Evolutionary conservation across 2,113 vertebrate genomes (phyloP).

Genomic region (Gavialis gangeticus): DNA sequence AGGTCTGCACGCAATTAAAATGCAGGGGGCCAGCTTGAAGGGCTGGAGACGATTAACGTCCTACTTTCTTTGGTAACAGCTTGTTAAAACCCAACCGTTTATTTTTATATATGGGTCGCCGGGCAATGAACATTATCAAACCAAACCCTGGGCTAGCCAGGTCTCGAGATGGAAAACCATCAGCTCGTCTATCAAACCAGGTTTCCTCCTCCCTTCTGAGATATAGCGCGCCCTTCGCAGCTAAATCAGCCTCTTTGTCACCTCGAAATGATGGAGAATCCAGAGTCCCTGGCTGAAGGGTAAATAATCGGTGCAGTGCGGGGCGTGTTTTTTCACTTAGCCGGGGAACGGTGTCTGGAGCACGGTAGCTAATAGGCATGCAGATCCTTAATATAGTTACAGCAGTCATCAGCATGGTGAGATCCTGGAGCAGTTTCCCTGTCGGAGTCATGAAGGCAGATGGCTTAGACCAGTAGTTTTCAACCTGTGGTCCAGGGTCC

Average conservation of each 20-base stretch:
- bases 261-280: fast-evolving
- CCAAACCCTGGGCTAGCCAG: neutral
- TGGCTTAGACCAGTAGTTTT: too few species aligned
- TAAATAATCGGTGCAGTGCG: fast-evolving
- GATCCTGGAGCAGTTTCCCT: too few species aligned
- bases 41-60: conserved; percentile 5
- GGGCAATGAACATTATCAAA: neutral
- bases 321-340: neutral
- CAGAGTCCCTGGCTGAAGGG: fast-evolving
- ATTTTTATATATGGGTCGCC: neutral
- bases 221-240: fast-evolving
- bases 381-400: neutral
- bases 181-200: neutral
- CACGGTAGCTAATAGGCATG: neutral
- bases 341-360: neutral
- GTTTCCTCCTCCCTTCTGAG: neutral
- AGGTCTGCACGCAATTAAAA: conserved; percentile 34
- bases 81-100: neutral
- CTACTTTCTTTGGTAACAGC: neutral
- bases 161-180: neutral
- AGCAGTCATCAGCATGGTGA: too few species aligned
- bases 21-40: conserved; percentile 4
- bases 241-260: neutral
- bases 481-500: too few species aligned
- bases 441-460: too few species aligned